Conservation (phyloP, 2,797 vertebrate genomes). For the Nyctalus aviator region DNA sequence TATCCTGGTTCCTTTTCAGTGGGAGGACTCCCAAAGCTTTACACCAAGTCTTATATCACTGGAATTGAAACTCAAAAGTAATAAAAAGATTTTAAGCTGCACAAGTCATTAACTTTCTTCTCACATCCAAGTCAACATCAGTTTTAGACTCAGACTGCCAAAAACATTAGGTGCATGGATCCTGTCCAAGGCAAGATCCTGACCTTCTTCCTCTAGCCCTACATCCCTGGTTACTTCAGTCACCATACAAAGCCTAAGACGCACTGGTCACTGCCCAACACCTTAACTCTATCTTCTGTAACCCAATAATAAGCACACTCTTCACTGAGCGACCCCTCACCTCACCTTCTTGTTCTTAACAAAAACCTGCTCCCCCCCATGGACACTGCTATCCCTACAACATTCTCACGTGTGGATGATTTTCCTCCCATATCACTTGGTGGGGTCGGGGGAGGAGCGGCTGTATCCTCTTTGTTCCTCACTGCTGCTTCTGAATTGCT, state of each 20-base stretch:
- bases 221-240: neutral
- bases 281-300: neutral
- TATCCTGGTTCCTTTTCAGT: conserved; percentile 1
- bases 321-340: neutral
- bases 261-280: neutral
- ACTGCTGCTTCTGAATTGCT: neutral
- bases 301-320: neutral
- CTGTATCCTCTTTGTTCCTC: neutral
- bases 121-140: conserved; percentile 12
- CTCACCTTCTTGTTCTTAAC: neutral
- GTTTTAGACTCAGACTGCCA: neutral
- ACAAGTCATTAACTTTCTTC: conserved; percentile 32
- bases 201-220: neutral
- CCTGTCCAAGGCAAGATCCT: neutral
- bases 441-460: neutral
- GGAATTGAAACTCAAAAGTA: conserved; percentile 9
- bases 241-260: neutral
- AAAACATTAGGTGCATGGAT: neutral
- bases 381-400: neutral
- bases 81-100: neutral
- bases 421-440: neutral
- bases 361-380: neutral
- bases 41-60: neutral
- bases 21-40: neutral
- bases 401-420: neutral